These are phyloP conservation scores for Bruchidius siliquastri DNA, from an alignment of 2,888 invertebrate genomes.

Conservation along the genomic window DNA sequence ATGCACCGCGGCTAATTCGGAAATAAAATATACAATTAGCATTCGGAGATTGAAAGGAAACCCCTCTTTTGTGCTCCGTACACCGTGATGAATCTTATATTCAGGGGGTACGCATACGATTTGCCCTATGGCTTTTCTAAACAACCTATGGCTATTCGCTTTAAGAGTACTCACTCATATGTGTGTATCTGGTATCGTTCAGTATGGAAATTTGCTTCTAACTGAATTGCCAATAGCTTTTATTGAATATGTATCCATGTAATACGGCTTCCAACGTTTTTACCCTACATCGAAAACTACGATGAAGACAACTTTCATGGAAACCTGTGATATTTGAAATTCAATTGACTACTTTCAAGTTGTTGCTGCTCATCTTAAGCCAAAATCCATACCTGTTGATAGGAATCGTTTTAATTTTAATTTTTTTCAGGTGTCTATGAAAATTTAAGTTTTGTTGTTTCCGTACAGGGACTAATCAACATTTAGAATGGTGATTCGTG, in stretches of 20 bases:
- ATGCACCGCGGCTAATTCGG: conserved; percentile 18
- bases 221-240: neutral
- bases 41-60: neutral
- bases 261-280: too few relatives aligned
- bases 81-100: neutral
- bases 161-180: neutral
- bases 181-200: neutral
- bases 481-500: too few relatives aligned
- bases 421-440: too few relatives aligned
- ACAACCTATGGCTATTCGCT: neutral
- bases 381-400: too few relatives aligned
- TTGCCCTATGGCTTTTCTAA: neutral
- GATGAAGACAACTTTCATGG: too few relatives aligned
- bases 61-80: neutral
- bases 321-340: too few relatives aligned
- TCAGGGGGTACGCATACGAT: neutral
- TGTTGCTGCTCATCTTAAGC: too few relatives aligned
- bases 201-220: neutral
- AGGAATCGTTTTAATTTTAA: too few relatives aligned
- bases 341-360: too few relatives aligned
- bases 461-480: too few relatives aligned
- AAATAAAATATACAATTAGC: conserved; percentile 13
- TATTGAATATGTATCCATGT: neutral
- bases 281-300: too few relatives aligned
- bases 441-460: too few relatives aligned